Conservation (phyloP, 2,797 vertebrate species). For the Rachycentron canadum region DNA sequence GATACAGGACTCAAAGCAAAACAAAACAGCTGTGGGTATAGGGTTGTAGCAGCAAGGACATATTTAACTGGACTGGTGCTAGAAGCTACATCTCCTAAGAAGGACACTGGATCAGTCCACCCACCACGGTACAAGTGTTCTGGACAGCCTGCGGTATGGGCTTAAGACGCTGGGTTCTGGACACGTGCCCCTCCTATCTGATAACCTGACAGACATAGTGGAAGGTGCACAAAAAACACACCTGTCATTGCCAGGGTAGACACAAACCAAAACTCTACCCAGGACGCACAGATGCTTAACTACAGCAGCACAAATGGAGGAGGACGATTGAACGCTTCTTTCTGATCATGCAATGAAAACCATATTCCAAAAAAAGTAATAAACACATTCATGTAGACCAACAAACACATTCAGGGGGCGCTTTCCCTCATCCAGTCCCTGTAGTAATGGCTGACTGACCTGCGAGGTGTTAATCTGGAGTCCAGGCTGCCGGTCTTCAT, state of each 20-base stretch:
- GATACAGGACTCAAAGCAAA: conserved; percentile 43
- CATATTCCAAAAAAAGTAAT: neutral
- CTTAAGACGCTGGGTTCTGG: conserved; percentile 73
- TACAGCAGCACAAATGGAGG: neutral
- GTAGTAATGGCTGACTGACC: conserved; percentile 81
- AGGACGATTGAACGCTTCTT: neutral
- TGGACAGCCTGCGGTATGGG: conserved; percentile 81
- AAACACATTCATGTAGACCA: neutral
- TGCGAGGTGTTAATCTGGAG: conserved; percentile 95
- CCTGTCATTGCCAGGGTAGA: conserved; percentile 13
- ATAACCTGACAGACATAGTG: conserved; percentile 79
- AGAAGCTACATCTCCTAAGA: conserved; percentile 53
- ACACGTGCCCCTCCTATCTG: conserved; percentile 83
- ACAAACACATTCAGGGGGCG: neutral
- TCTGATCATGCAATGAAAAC: conserved; percentile 8
- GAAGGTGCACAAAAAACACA: conserved; percentile 53
- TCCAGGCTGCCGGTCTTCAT: conserved; percentile 99
- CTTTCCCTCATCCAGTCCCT: neutral
- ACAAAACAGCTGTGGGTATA: conserved; percentile 1
- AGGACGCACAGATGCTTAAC: neutral
- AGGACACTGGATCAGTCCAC: conserved; percentile 74
- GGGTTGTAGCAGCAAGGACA: conserved; percentile 31
- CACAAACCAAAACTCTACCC: conserved; percentile 9
- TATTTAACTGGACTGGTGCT: conserved; percentile 27
- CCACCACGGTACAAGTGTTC: conserved; percentile 83